These are phyloP conservation scores for Tragelaphus scriptus DNA, from an alignment of 2,113 vertebrate genomes.

Conservation along the genomic window DNA sequence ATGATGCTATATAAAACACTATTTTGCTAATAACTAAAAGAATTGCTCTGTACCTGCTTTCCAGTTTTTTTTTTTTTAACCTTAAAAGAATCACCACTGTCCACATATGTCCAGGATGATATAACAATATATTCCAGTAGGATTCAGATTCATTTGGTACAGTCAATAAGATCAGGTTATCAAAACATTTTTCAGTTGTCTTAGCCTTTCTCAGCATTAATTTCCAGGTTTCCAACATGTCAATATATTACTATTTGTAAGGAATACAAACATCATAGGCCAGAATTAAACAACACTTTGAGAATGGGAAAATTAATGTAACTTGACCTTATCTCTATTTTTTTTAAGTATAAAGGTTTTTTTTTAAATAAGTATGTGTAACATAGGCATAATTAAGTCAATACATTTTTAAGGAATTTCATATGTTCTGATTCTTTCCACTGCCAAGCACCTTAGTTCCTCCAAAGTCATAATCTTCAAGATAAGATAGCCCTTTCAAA, in stretches of 20 bases:
- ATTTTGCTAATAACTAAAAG: not conserved
- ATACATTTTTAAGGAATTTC: not conserved
- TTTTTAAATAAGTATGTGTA: not conserved
- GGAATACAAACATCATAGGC: not conserved
- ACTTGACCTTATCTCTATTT: not conserved
- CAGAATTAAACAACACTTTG: not conserved
- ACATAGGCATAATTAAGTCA: not conserved
- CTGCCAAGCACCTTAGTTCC: not conserved
- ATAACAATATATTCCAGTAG: not conserved
- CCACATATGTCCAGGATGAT: not conserved
- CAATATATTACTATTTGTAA: not conserved
- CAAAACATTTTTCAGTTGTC: not conserved
- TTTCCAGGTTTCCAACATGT: not conserved
- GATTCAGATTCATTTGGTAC: not conserved
- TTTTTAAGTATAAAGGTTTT: not conserved
- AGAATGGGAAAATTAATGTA: not conserved
- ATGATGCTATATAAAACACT: not conserved
- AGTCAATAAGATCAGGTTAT: not conserved
- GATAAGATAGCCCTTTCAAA: not conserved
- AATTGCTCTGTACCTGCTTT: not conserved
- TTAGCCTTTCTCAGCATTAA: not conserved
- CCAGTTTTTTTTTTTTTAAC: not conserved
- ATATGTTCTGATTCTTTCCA: not conserved
- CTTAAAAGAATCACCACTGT: not conserved
- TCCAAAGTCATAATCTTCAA: not conserved